Conservation (phyloP, 2,797 vertebrate genomes). For the Catharus ustulatus region DNA sequence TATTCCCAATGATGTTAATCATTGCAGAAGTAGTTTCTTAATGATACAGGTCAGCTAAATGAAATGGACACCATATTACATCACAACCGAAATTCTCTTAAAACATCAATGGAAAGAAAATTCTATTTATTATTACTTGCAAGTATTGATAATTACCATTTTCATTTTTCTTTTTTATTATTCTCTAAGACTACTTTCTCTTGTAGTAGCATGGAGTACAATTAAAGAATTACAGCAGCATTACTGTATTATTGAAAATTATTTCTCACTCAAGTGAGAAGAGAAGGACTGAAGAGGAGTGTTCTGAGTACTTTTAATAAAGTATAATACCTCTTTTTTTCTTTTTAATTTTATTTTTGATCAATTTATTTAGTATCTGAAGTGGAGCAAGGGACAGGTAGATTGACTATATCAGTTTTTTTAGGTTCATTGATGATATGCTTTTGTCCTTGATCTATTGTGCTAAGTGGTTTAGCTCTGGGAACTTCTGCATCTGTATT, state of each 20-base stretch:
- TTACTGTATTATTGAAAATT: not conserved
- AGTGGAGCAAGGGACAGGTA: not conserved
- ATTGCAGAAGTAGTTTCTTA: not conserved
- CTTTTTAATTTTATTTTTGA: not conserved
- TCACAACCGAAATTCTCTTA: not conserved
- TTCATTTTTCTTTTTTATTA: not conserved
- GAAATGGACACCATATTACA: not conserved
- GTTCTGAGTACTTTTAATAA: not conserved
- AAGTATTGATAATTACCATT: not conserved
- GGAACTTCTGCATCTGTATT: not conserved
- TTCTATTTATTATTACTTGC: not conserved
- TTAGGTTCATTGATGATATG: not conserved
- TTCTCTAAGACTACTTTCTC: not conserved
- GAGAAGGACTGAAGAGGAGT: not conserved
- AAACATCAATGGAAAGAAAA: not conserved
- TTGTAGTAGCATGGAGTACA: not conserved
- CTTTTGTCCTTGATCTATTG: not conserved
- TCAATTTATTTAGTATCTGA: not conserved
- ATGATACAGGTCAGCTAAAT: not conserved
- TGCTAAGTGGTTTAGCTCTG: not conserved
- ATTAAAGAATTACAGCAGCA: not conserved
- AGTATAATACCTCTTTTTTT: not conserved
- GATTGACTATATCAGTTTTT: not conserved
- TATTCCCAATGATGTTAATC: not conserved
- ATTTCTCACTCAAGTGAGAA: not conserved